These are phyloP conservation scores for Nomada fucata DNA, from an alignment of 2,888 invertebrate species.

Conservation along the genomic window DNA sequence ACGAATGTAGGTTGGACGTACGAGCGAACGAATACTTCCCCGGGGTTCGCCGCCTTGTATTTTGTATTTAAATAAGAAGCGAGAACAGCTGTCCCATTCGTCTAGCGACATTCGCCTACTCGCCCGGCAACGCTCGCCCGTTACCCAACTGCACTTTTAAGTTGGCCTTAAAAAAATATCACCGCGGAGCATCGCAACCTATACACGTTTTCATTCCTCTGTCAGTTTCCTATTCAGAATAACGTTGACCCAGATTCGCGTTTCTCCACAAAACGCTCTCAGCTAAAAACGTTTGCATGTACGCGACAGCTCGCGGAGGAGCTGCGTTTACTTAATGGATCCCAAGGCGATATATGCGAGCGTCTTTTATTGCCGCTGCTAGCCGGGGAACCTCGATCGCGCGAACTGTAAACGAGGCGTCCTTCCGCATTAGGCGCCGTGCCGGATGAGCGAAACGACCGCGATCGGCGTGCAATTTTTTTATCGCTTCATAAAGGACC, in stretches of 20 bases:
- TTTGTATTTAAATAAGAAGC: too few species aligned
- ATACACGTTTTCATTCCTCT: slow-evolving; percentile 37
- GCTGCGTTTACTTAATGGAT: slow-evolving; percentile 58
- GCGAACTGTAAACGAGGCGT: slow-evolving; percentile 23
- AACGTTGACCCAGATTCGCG: slow-evolving; percentile 60
- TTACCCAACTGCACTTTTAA: neutral
- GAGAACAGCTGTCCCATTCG: neutral
- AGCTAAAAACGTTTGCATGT: slow-evolving; percentile 45
- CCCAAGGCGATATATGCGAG: slow-evolving; percentile 32
- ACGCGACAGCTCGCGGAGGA: slow-evolving; percentile 23
- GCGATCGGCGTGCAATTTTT: slow-evolving; percentile 6
- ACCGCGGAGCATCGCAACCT: slow-evolving; percentile 27
- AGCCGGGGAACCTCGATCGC: neutral
- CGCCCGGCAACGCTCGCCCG: neutral
- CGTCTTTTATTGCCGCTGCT: slow-evolving; percentile 43
- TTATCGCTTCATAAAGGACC: slow-evolving; percentile 40
- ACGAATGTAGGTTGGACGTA: neutral
- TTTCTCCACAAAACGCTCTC: slow-evolving; percentile 39
- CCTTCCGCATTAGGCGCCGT: slow-evolving; percentile 19
- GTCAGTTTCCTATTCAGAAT: slow-evolving; percentile 43
- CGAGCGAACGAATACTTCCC: too few species aligned
- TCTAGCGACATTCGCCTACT: neutral
- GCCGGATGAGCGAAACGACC: slow-evolving; percentile 28
- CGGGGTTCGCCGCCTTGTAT: too few species aligned
- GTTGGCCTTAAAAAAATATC: slow-evolving; percentile 26